Evolutionary conservation across 2,888 invertebrate genomes (phyloP), one percentile per base, ranked within the genome.

Genomic region (Acrocyrtus sp.): DNA sequence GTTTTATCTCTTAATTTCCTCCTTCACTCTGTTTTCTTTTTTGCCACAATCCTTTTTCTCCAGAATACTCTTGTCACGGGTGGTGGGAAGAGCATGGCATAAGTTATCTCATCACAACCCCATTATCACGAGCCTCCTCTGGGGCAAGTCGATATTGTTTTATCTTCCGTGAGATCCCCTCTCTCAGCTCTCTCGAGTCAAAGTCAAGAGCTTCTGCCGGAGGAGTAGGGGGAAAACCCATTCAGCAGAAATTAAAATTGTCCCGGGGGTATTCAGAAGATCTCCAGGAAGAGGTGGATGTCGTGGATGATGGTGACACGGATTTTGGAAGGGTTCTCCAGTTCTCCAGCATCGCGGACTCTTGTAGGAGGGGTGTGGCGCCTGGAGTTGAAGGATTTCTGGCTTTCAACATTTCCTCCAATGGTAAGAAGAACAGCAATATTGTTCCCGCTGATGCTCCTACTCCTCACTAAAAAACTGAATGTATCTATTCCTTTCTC

Each of bases 21-120:
- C 12, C 39, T 39, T 12, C 39, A 10, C 39, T 10, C 12, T n/a
- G n/a, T n/a, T n/a, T n/a, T n/a, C n/a, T n/a, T n/a, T n/a, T n/a
- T n/a, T n/a, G n/a, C n/a, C n/a, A n/a, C n/a, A n/a, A n/a, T n/a
- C n/a, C n/a, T n/a, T 22, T 51, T 10, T 34, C 58, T 84, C 10
- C 86, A 94, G 94, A 92, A 72, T 95, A 94, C 86, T 92, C 92
- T 48, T 95, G 95, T 84, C 94, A 94, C 84, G 95, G 94, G 58
- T 90, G 92, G 48, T 95, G 95, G 95, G 90, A 91, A 82, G 94
- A 95, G 84, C 91, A 91, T 83, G 92, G 91, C 78, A 92, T 92
- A 63, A 91, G 92, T 83, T 95, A 91, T 85, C 90, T 95, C 80
- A 93, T 95, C 84, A 91, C 91, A 66, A 91, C 92, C 58, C 92